These are phyloP conservation scores for Mormyrops attenuatus DNA, from an alignment of 2,797 vertebrate genomes.

Conservation along the genomic window DNA sequence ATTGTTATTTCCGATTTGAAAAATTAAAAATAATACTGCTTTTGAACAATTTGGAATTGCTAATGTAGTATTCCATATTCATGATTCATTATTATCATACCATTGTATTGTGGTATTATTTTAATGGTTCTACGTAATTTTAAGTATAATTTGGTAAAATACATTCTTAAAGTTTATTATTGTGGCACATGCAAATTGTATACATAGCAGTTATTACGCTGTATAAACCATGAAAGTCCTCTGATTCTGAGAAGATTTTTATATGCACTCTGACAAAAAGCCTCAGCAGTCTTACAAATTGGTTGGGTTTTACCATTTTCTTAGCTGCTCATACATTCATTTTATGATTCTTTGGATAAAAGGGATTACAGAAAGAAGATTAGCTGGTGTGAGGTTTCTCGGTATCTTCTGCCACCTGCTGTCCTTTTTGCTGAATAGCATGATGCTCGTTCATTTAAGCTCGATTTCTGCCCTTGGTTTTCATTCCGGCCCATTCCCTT, in stretches of 20 bases:
- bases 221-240: neutral
- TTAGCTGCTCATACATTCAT: constrained; percentile 1
- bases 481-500: neutral
- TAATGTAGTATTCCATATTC: neutral
- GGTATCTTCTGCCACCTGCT: constrained; percentile 11
- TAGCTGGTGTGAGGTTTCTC: neutral
- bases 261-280: neutral
- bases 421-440: neutral
- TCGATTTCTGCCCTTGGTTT: neutral
- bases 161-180: neutral
- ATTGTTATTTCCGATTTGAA: neutral
- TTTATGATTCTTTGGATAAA: constrained; percentile 9
- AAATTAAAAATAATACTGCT: neutral
- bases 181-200: neutral
- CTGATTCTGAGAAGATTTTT: neutral
- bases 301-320: neutral
- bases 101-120: neutral
- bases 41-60: neutral
- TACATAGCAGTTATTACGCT: neutral
- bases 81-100: neutral
- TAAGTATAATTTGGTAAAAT: neutral
- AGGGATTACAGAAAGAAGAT: constrained; percentile 13
- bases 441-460: neutral
- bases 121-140: neutral
- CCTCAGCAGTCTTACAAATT: neutral